Conservation (phyloP, 2,888 invertebrate genomes). For the Ennomos quercinarius region DNA sequence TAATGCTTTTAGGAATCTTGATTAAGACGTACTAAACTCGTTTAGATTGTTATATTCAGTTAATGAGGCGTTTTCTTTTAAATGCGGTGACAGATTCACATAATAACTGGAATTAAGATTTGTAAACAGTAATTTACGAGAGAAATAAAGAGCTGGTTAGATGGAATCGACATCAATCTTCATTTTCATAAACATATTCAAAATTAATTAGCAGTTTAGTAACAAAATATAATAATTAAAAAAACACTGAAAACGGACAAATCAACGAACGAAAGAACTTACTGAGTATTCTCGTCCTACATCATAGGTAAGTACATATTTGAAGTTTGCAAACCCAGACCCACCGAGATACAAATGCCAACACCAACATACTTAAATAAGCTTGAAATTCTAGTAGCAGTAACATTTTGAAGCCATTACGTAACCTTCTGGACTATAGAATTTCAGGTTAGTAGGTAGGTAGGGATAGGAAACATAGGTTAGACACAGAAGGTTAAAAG, state of each 20-base stretch:
- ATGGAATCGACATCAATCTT: background rate
- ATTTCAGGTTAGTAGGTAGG: too few relatives aligned
- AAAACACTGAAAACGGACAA: too few relatives aligned
- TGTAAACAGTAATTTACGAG: constrained; percentile 25
- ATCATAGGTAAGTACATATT: background rate
- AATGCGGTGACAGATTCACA: constrained; percentile 33
- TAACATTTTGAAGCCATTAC: constrained; percentile 1
- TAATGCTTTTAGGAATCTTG: constrained; percentile 61
- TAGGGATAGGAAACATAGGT: too few relatives aligned
- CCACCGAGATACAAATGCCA: constrained; percentile 21
- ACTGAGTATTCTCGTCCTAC: too few relatives aligned
- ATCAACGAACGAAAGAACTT: constrained; percentile 14
- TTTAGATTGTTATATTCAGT: constrained; percentile 40
- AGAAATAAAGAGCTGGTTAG: background rate
- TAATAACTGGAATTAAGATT: constrained; percentile 31
- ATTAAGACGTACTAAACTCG: constrained; percentile 57
- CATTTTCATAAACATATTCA: constrained; percentile 5
- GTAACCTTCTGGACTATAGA: constrained; percentile 1
- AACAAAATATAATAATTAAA: too few relatives aligned
- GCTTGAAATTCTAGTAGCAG: constrained; percentile 10
- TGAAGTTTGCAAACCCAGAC: constrained; percentile 28
- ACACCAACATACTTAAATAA: constrained; percentile 16
- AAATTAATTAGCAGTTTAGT: too few relatives aligned
- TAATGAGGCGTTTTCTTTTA: constrained; percentile 38
- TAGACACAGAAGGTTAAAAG: constrained; percentile 9